phyloP scores from a whole-genome alignment of 2,888 invertebrate species.

The Lasioglossum marginatum region DNA sequence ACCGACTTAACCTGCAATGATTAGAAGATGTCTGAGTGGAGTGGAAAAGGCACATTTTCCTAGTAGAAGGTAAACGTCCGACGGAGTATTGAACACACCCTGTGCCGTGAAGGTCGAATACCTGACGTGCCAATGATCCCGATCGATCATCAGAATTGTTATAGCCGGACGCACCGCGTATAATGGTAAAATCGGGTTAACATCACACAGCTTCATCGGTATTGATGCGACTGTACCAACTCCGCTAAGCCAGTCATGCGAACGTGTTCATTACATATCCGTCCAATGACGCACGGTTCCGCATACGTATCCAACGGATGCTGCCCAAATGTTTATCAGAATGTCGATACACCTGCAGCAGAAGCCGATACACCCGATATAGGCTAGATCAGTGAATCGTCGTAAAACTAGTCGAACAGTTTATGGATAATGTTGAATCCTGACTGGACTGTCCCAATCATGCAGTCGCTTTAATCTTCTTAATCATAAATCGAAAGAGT shows the following conservation, averaged over 20 bases:
- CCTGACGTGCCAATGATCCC: constrained; percentile 6
- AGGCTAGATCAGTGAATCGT: not conserved
- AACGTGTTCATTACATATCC: constrained; percentile 13
- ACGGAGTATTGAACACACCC: not conserved
- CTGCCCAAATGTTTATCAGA: not conserved
- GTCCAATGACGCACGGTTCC: not conserved
- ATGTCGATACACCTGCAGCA: constrained; percentile 12
- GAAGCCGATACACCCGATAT: not conserved
- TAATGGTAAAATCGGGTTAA: constrained; percentile 22
- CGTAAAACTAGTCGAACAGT: not conserved
- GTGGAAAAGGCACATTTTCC: not conserved
- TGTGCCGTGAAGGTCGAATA: not conserved
- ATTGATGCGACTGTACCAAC: constrained; percentile 35
- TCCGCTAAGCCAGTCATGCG: constrained; percentile 41
- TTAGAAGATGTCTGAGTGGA: too few relatives aligned
- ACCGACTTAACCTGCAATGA: too few relatives aligned
- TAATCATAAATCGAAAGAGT: not conserved
- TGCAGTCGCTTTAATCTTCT: not conserved
- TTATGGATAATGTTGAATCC: too few relatives aligned
- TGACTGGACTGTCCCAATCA: too few relatives aligned
- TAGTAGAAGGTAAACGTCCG: not conserved
- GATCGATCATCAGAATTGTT: constrained; percentile 17
- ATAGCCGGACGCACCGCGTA: not conserved
- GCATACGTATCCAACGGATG: not conserved
- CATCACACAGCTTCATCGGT: constrained; percentile 11